Evolutionary conservation across 2,888 invertebrate species (phyloP).

Genomic region (Amphimallon solstitiale): DNA sequence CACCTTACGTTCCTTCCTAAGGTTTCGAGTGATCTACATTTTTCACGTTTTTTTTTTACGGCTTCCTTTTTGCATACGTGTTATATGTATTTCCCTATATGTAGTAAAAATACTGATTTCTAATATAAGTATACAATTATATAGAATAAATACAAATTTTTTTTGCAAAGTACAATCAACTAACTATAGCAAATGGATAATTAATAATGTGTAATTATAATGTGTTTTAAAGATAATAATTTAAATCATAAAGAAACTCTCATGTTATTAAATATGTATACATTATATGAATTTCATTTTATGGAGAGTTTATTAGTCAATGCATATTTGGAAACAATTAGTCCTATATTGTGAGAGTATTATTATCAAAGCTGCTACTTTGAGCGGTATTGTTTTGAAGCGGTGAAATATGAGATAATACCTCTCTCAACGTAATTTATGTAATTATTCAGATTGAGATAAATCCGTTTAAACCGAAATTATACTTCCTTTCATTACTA

Average conservation of each 20-base stretch:
- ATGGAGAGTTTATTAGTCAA: background rate
- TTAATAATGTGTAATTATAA: no score
- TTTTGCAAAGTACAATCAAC: no score
- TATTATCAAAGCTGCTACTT: background rate
- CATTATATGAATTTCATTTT: background rate
- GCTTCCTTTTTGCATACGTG: background rate
- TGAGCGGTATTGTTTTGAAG: conserved; percentile 20
- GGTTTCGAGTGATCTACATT: conserved; percentile 14
- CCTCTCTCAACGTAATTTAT: conserved; percentile 3
- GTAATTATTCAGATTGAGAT: background rate
- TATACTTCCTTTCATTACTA: no score
- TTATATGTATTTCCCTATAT: no score
- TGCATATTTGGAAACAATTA: conserved; percentile 7
- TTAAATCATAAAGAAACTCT: no score
- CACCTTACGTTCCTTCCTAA: background rate
- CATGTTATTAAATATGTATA: no score
- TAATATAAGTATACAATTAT: no score
- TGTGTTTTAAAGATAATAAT: no score
- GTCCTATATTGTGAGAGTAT: background rate
- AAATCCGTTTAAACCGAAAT: no score
- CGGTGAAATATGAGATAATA: background rate
- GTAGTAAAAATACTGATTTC: no score
- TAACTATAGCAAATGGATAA: no score
- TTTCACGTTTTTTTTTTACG: background rate
- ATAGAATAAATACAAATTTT: no score